phyloP scores from a whole-genome alignment of 2,797 vertebrate genomes.

The Arremon brunneinucha region DNA sequence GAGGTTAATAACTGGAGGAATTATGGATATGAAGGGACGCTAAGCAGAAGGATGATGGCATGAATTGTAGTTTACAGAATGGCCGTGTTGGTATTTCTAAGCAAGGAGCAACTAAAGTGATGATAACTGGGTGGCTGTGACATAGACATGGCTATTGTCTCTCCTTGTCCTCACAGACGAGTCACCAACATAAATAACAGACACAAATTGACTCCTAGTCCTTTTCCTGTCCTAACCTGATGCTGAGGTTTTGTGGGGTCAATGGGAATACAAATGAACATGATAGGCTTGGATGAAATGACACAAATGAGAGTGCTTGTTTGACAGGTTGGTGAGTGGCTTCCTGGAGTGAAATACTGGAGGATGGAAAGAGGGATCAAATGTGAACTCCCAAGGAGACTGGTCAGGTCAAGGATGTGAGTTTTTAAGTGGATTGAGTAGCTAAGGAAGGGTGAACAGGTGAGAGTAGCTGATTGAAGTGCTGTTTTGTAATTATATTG shows the following conservation, averaged over 20 bases:
- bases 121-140: neutral
- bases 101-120: neutral
- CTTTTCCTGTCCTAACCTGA: neutral
- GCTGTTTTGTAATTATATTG: constrained; percentile 21
- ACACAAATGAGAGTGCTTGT: neutral
- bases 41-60: neutral
- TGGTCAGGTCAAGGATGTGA: neutral
- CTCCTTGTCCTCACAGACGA: neutral
- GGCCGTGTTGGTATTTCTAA: neutral
- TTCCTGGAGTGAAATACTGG: constrained; percentile 10
- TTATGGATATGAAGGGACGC: neutral
- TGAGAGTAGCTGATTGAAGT: constrained; percentile 28
- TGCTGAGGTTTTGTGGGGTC: neutral
- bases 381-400: neutral
- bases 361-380: constrained; percentile 5
- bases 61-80: neutral
- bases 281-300: neutral
- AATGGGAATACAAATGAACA: neutral
- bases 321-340: constrained; percentile 8
- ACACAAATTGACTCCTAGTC: neutral
- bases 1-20: neutral
- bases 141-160: neutral
- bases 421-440: constrained; percentile 33
- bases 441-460: constrained; percentile 9
- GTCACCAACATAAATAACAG: neutral